Evolutionary conservation across 2,113 vertebrate genomes (phyloP).

Genomic region (Haemorhous mexicanus): DNA sequence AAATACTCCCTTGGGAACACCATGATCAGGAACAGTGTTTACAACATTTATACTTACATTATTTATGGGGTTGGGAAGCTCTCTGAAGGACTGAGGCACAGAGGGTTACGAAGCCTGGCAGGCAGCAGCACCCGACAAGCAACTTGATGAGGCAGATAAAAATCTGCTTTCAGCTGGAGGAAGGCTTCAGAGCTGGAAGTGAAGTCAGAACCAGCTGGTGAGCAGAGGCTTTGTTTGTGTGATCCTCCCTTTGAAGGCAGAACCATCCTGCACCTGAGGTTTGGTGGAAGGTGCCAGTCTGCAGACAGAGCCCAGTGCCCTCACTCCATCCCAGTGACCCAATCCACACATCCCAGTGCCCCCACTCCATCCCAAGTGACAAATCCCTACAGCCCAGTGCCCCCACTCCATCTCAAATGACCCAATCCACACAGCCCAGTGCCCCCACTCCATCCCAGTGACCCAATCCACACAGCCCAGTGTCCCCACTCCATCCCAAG

Average conservation of each 20-base stretch:
- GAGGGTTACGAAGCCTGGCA: neutral
- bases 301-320: neutral
- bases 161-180: constrained; percentile 47
- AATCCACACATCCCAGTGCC: neutral
- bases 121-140: neutral
- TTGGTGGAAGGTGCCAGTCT: neutral
- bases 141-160: constrained; percentile 30
- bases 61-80: neutral
- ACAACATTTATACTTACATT: neutral
- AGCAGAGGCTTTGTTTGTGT: neutral
- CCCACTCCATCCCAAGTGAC: no score
- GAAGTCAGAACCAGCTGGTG: neutral
- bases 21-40: neutral
- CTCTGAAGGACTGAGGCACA: neutral
- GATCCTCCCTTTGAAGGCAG: constrained; percentile 29
- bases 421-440: neutral
- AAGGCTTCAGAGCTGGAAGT: neutral
- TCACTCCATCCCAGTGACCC: neutral
- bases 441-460: no score
- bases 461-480: no score
- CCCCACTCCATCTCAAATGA: neutral
- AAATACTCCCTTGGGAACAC: neutral
- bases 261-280: neutral
- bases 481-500: no score
- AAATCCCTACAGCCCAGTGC: neutral